Evolutionary conservation across 2,888 invertebrate species (phyloP).

Genomic region (Lydus trimaculatus): DNA sequence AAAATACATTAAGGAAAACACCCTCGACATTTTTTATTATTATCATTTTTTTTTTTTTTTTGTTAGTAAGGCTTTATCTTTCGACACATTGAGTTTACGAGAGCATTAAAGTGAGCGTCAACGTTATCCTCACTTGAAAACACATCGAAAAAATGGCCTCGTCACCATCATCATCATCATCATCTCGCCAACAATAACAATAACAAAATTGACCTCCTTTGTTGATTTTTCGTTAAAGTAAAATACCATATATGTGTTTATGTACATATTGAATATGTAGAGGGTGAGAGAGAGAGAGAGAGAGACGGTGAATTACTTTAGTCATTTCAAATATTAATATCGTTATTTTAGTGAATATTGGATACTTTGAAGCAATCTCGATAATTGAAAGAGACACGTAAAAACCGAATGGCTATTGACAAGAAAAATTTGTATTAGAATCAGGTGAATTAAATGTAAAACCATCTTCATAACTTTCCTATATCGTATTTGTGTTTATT

Average conservation of each 20-base stretch:
- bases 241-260: not conserved
- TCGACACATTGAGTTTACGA: not conserved
- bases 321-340: not conserved
- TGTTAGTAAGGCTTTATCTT: not conserved
- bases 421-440: not conserved
- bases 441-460: not conserved
- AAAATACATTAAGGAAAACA: constrained; percentile 8
- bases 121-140: not conserved
- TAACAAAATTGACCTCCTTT: constrained; percentile 3
- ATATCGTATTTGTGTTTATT: not conserved
- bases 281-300: no score
- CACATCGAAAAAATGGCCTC: not conserved
- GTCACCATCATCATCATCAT: not conserved
- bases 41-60: no score
- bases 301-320: not conserved
- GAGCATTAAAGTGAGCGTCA: not conserved
- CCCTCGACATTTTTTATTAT: not conserved
- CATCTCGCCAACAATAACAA: not conserved
- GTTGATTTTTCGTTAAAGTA: not conserved
- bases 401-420: not conserved
- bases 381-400: not conserved
- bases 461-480: not conserved
- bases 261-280: not conserved
- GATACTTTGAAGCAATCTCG: not conserved
- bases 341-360: not conserved